These are phyloP conservation scores for Microchrysa polita DNA, from an alignment of 2,888 invertebrate genomes.

Conservation along the genomic window DNA sequence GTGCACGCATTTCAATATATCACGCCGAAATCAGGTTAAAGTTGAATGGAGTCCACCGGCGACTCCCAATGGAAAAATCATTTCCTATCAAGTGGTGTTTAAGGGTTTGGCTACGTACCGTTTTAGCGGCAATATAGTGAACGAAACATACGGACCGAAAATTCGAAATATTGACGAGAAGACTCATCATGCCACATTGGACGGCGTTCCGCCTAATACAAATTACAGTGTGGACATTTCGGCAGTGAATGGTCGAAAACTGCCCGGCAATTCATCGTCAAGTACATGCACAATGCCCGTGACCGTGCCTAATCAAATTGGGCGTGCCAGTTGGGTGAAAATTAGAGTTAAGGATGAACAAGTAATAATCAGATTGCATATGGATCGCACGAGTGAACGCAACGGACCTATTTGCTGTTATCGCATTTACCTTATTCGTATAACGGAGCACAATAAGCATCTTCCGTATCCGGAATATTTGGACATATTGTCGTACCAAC, in stretches of 20 bases:
- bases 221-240: slow-evolving; percentile 82
- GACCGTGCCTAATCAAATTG: slow-evolving; percentile 72
- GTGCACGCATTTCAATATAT: slow-evolving; percentile 72
- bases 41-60: slow-evolving; percentile 79
- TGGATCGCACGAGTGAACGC: slow-evolving; percentile 82
- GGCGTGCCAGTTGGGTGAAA: slow-evolving; percentile 69
- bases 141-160: slow-evolving; percentile 71
- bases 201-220: slow-evolving; percentile 82
- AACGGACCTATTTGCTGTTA: slow-evolving; percentile 91
- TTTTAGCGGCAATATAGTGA: slow-evolving; percentile 65
- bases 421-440: slow-evolving; percentile 79
- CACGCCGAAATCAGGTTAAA: slow-evolving; percentile 69
- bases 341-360: slow-evolving; percentile 70
- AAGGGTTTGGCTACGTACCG: slow-evolving; percentile 69
- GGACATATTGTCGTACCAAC: slow-evolving; percentile 76
- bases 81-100: slow-evolving; percentile 75
- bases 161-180: slow-evolving; percentile 68
- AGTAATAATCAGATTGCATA: slow-evolving; percentile 77
- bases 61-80: slow-evolving; percentile 81
- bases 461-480: slow-evolving; percentile 76
- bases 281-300: slow-evolving; percentile 76
- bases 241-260: slow-evolving; percentile 79
- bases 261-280: slow-evolving; percentile 74
- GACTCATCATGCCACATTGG: slow-evolving; percentile 67
- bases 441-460: slow-evolving; percentile 70